Conservation (phyloP, 2,888 invertebrate species). For the Macrosoma leucophasiata region DNA sequence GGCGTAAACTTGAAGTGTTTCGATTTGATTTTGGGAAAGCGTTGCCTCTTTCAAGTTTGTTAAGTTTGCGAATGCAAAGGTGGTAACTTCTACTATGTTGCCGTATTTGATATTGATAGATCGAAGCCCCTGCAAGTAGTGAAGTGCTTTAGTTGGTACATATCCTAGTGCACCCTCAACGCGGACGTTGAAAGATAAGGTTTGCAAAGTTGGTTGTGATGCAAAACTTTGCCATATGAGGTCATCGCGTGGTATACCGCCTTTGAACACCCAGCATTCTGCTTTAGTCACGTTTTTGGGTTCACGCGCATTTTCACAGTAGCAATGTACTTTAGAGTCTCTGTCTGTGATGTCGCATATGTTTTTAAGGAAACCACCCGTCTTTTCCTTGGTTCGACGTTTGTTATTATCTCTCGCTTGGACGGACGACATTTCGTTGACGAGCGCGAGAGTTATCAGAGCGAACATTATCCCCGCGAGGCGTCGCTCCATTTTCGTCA, state of each 20-base stretch:
- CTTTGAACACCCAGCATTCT: constrained; percentile 86
- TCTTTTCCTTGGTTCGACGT: constrained; percentile 62
- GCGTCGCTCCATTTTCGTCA: constrained; percentile 56
- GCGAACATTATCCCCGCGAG: constrained; percentile 59
- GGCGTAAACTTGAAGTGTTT: constrained; percentile 79
- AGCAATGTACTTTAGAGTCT: constrained; percentile 79
- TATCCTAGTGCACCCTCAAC: constrained; percentile 81
- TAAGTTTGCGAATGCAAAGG: constrained; percentile 84
- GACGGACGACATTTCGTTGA: constrained; percentile 67
- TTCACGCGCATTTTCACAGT: constrained; percentile 77
- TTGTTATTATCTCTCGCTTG: constrained; percentile 65
- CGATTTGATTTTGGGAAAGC: constrained; percentile 82
- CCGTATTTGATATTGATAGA: constrained; percentile 84
- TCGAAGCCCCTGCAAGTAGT: constrained; percentile 79
- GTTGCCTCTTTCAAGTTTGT: constrained; percentile 80
- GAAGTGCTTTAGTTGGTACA: constrained; percentile 82
- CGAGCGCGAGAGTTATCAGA: constrained; percentile 59
- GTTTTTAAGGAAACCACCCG: constrained; percentile 68
- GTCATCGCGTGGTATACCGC: constrained; percentile 80
- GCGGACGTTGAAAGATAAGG: constrained; percentile 82
- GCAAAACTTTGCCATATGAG: constrained; percentile 84
- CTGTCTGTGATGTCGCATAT: constrained; percentile 75
- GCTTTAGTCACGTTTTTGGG: constrained; percentile 79
- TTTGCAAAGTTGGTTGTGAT: constrained; percentile 81
- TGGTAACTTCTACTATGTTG: constrained; percentile 79